These are phyloP conservation scores for Tarsius wallacei DNA, from an alignment of 2,797 vertebrate species.

Conservation along the genomic window DNA sequence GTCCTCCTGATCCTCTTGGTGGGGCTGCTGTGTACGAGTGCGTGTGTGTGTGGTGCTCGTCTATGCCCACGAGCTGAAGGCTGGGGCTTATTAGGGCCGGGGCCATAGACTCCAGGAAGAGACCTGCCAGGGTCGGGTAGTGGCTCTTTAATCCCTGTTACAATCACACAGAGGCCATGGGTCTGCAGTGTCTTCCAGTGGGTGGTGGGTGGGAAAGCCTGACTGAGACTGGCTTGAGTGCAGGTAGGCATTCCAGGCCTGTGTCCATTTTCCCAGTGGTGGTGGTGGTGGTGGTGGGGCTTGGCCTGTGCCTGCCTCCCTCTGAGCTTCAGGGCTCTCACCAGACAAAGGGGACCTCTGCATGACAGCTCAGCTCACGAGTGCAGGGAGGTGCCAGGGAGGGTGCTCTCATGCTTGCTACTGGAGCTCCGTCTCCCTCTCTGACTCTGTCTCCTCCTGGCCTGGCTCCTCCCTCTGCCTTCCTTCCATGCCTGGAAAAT, in stretches of 20 bases:
- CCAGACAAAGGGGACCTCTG: not conserved
- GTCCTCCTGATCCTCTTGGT: not conserved
- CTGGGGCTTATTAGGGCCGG: not conserved
- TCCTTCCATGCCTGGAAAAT: not conserved
- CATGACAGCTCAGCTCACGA: too few relatives aligned
- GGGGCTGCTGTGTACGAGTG: not conserved
- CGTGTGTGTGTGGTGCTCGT: not conserved
- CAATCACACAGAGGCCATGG: not conserved
- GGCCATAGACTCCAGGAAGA: not conserved
- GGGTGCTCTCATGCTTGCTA: not conserved
- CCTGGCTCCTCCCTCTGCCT: not conserved
- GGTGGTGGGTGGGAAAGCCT: not conserved
- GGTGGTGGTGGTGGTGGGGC: accelerated
- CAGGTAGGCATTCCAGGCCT: not conserved
- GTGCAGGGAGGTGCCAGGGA: too few relatives aligned
- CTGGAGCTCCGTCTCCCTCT: accelerated
- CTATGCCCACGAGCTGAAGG: not conserved
- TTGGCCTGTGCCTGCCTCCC: not conserved
- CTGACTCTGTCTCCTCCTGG: not conserved
- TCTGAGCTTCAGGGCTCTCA: not conserved
- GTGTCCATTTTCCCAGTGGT: not conserved
- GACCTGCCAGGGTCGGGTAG: not conserved
- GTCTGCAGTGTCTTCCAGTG: accelerated
- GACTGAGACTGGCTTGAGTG: not conserved
- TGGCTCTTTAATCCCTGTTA: not conserved